Evolutionary conservation across 2,113 vertebrate species (phyloP), one percentile per base, ranked within the genome.

Genomic region (Oreocharis arfaki): DNA sequence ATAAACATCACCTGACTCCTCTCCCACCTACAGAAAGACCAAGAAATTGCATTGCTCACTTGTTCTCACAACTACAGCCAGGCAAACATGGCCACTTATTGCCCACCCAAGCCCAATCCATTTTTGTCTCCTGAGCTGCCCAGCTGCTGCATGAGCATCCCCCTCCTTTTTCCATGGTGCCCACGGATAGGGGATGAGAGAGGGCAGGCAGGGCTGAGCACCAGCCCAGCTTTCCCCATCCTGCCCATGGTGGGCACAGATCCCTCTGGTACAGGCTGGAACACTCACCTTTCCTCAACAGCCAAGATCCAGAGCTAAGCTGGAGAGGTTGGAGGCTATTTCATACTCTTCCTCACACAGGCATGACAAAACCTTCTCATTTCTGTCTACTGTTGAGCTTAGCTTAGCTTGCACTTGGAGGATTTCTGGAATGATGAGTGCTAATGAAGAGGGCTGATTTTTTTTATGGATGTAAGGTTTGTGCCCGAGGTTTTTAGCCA

Each of bases 131-230:
- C 22, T 4, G 2, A 85, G 37, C 37, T 79, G 56, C 47, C 33
- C 16, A 10, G 42, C 21, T 39, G 42, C 52, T 70, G 37, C 16
- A 16, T 13, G 42, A 91, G 57, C 20, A 35, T 27, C 39, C 42
- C 13, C 22, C 6, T 57, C n/a, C 3, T 53, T 42, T 35, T 11
- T 50, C n/a, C 11, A 0, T 6, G 13, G 22, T 63, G 39, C 16
- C 26, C 32, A 11, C 5, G 1, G 24, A 39, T 52, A 13, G 0
- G 1, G 47, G 17, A 42, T n/a, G 16, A 59, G 28, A 42, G 37
- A 60, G 23, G 35, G 8, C 24, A 37, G 63, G 12, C 50, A 64
- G 46, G 47, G n/a, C 16, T 46, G 49, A 60, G 33, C 69, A 67
- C 16, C 42, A 65, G 16, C 39, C 44, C 67, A 55, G 39, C 5